Evolutionary conservation across 2,888 invertebrate species (phyloP).

Genomic region (Coelopa pilipes): DNA sequence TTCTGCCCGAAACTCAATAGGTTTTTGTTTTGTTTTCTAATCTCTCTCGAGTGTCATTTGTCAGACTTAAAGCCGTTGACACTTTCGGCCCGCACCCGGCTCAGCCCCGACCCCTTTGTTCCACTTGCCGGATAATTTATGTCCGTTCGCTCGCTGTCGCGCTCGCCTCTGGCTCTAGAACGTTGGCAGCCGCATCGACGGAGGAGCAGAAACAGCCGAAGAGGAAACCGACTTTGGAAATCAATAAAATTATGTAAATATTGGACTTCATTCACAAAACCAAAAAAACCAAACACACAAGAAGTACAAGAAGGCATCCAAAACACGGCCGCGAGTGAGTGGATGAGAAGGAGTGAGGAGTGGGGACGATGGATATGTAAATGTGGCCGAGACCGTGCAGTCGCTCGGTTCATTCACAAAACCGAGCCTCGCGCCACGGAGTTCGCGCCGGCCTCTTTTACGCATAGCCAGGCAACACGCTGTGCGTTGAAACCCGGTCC

Average conservation of each 20-base stretch:
- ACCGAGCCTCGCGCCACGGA: slow-evolving; percentile 4
- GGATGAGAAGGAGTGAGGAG: too few relatives aligned
- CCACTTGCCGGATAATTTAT: slow-evolving; percentile 7
- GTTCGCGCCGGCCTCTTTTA: slow-evolving; percentile 37
- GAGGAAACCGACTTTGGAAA: slow-evolving; percentile 36
- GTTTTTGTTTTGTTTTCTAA: not conserved
- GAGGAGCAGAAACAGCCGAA: slow-evolving; percentile 6
- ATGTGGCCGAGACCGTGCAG: too few relatives aligned
- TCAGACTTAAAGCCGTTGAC: slow-evolving; percentile 4
- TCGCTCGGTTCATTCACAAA: slow-evolving; percentile 27
- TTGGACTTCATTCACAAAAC: slow-evolving; percentile 32
- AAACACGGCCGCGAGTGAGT: too few relatives aligned
- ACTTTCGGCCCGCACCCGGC: not conserved
- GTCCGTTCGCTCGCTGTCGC: not conserved
- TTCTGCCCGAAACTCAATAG: not conserved
- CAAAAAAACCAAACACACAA: not conserved
- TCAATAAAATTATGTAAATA: slow-evolving; percentile 44
- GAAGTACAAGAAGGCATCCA: too few relatives aligned
- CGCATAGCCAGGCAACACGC: slow-evolving; percentile 44
- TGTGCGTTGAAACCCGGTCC: slow-evolving; percentile 37
- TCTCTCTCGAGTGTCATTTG: not conserved
- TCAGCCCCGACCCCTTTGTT: not conserved
- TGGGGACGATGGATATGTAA: too few relatives aligned
- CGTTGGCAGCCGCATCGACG: not conserved
- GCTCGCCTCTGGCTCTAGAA: too few relatives aligned